These are phyloP conservation scores for Menidia menidia DNA, from an alignment of 2,797 vertebrate genomes.

Conservation along the genomic window DNA sequence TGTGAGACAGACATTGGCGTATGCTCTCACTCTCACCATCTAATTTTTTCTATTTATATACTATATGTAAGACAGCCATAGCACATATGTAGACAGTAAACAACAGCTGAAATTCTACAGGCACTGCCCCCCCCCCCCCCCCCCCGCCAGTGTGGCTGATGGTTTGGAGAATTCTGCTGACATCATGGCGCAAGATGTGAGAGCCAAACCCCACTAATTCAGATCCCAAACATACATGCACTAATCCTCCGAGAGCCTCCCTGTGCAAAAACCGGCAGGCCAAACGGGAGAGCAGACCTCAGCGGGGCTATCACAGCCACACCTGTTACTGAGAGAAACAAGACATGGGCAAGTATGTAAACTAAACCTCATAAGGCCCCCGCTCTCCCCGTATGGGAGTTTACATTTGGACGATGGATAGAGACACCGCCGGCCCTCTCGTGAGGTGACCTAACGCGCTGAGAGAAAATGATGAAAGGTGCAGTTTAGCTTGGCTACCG, in stretches of 20 bases:
- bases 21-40: background rate
- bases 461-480: slow-evolving; percentile 24
- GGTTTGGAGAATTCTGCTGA: slow-evolving; percentile 32
- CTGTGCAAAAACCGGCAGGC: slow-evolving; percentile 9
- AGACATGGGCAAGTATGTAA: slow-evolving; percentile 32
- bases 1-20: slow-evolving; percentile 18
- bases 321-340: slow-evolving; percentile 53
- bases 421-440: slow-evolving; percentile 13
- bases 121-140: background rate
- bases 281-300: slow-evolving; percentile 42
- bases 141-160: slow-evolving; percentile 8
- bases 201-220: slow-evolving; percentile 4
- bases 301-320: slow-evolving; percentile 40
- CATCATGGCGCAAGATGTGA: background rate
- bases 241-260: slow-evolving; percentile 24
- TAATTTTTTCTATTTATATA: slow-evolving; percentile 9
- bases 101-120: slow-evolving; percentile 38
- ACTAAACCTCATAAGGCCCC: slow-evolving; percentile 2
- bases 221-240: background rate
- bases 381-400: slow-evolving; percentile 4
- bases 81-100: slow-evolving; percentile 31
- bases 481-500: slow-evolving; percentile 28
- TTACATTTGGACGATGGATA: slow-evolving; percentile 32
- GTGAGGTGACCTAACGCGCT: slow-evolving; percentile 19
- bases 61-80: slow-evolving; percentile 6